A percentile compares a stretch with the other conserved stretches of the same genome.
Evolutionary conservation across 1,140 invertebrate genomes (phyloP).

Genomic region (Melipona quadrifasciata): DNA sequence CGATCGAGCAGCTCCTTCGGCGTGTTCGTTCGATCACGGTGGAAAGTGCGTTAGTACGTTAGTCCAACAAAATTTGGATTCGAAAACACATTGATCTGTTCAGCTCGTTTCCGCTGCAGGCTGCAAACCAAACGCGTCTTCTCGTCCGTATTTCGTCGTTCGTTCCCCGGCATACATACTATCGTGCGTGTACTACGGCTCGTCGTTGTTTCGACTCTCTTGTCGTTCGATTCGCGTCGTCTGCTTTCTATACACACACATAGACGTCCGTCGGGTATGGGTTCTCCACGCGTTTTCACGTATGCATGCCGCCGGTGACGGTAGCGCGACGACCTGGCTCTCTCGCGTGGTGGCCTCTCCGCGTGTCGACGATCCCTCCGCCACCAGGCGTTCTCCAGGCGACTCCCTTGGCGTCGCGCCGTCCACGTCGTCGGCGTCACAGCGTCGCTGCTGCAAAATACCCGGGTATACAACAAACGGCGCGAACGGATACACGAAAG

Average conservation of each 20-base stretch:
- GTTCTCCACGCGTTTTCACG: slow-evolving; percentile 4
- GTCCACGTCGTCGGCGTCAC: slow-evolving; percentile 1
- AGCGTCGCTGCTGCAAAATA: neutral
- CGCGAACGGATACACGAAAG: neutral
- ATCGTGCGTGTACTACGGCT: no score
- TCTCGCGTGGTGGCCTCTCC: slow-evolving; percentile 42
- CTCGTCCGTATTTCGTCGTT: neutral
- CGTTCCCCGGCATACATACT: no score
- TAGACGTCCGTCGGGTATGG: neutral
- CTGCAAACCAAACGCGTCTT: neutral
- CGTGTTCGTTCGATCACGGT: neutral
- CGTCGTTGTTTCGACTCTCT: neutral
- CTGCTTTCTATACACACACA: no score
- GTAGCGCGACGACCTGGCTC: slow-evolving; percentile 1
- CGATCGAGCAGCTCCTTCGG: neutral
- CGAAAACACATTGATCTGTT: neutral
- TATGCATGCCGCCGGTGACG: slow-evolving; percentile 11
- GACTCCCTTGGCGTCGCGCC: neutral
- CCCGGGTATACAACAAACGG: neutral
- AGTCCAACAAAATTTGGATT: no score
- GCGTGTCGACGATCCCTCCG: slow-evolving; percentile 43
- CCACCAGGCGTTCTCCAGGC: slow-evolving; percentile 12
- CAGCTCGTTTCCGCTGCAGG: slow-evolving; percentile 21
- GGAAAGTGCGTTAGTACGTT: neutral
- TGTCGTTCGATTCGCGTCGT: neutral